A percentile compares a stretch with the other conserved stretches of the same genome.
Evolutionary conservation across 2,888 invertebrate genomes (phyloP).

Genomic region (Trachelus tabidus): DNA sequence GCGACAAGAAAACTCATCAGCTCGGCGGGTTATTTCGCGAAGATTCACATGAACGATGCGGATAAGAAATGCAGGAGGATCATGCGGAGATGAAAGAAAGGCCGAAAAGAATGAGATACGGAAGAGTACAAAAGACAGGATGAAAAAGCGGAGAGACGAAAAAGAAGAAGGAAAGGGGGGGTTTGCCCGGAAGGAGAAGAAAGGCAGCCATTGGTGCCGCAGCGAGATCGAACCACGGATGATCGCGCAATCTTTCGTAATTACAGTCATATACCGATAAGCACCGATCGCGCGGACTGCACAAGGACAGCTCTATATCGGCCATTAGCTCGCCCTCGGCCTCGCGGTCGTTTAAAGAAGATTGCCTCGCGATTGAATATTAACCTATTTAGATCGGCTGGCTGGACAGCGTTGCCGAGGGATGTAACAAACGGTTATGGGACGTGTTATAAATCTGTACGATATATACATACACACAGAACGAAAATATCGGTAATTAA

Average conservation of each 20-base stretch:
- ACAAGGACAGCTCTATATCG: not conserved
- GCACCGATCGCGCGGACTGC: conserved; percentile 22
- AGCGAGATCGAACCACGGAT: not conserved
- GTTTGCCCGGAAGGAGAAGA: not conserved
- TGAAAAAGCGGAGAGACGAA: too few species aligned
- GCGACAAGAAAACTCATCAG: not conserved
- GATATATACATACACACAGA: not conserved
- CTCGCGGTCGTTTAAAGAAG: conserved; percentile 19
- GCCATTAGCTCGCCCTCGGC: conserved; percentile 14
- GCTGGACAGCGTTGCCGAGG: not conserved
- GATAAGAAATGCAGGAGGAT: not conserved
- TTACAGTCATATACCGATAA: conserved; percentile 33
- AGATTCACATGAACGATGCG: not conserved
- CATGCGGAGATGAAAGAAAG: not conserved
- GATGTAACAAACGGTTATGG: not conserved
- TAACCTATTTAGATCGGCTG: conserved; percentile 15
- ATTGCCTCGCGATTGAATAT: conserved; percentile 25
- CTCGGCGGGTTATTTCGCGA: not conserved
- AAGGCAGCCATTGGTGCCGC: not conserved
- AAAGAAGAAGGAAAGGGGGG: not conserved
- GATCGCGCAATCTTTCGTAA: conserved; percentile 34
- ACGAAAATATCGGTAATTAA: not conserved
- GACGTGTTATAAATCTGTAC: not conserved
- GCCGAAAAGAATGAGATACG: conserved; percentile 8
- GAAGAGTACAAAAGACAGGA: not conserved